Evolutionary conservation across 2,113 vertebrate genomes (phyloP), one percentile per base, ranked within the genome.

Genomic region (Hepsetus odoe): DNA sequence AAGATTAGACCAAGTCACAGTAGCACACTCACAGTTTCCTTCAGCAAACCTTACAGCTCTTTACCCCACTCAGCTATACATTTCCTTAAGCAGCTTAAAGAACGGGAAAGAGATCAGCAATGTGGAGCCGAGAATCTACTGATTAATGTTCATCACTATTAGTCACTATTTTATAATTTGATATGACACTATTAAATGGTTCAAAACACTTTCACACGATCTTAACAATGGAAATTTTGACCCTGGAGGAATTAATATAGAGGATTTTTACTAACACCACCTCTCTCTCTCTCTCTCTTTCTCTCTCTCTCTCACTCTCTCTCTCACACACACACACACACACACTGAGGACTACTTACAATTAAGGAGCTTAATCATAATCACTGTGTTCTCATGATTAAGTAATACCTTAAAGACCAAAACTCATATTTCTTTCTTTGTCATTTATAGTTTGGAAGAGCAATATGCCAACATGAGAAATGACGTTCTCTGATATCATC

Each of bases 261-360:
- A 40, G 55, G 13, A 62, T 42, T 35, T 46, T 24, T 33, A 69
- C 20, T 38, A 61, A 20, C 61, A 22, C 49, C 38, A 69, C 75
- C 51, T 8, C 26, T 24, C 18, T 30, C 14, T 5, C 30, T 24
- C 35, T 26, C 10, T 8, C 49, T 56, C 67, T n/a, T n/a, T n/a
- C n/a, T n/a, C n/a, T n/a, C n/a, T n/a, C n/a, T n/a, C n/a, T n/a
- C n/a, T n/a, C n/a, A n/a, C n/a, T n/a, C n/a, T n/a, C n/a, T n/a
- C n/a, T n/a, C n/a, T n/a, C n/a, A 79, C 30, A 24, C n/a, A 38
- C 28, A 20, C 22, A 20, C 4, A 64, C 7, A 49, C 20, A 38
- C 8, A 14, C 11, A 55, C 51, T 55, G 12, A 14, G 51, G 5
- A 28, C n/a, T n/a, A n/a, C n/a, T n/a, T n/a, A n/a, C n/a, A n/a